Evolutionary conservation across 2,797 vertebrate species (phyloP), one percentile per base, ranked within the genome.

Genomic region (Pipistrellus kuhlii): DNA sequence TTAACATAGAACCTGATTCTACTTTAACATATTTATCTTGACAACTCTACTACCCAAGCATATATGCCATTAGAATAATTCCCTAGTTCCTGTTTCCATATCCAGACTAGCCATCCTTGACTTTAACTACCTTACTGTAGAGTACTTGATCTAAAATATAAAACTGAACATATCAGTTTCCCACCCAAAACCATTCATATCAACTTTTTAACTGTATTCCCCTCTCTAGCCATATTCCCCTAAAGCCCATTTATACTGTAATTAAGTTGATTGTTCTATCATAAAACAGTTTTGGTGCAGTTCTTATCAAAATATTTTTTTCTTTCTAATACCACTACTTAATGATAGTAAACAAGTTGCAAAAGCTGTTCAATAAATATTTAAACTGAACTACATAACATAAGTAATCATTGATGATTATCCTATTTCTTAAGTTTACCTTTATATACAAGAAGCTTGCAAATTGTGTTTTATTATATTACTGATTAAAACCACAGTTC

Each of bases 221-320:
- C 11, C 3, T 27, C 25, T 44, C 32, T 66, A 75, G 44, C 69
- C 23, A 46, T 30, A 77, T 12, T 35, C n/a, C 72, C 30, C 30
- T 77, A 44, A 77, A 35, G 13, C 8, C 71, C 30, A 85, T 69
- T 91, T 77, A 46, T 44, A 84, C 14, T 84, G 30, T 35, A 44
- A 57, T 57, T 57, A 57, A 66, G 9, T 9, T 85, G 80, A 46
- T 55, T 76, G 46, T 46, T 68, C 32, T 68, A 55, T 77, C 73
- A 66, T 46, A 72, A 71, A 66, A 66, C 30, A 53, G 57, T 41
- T 27, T 57, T 48, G 68, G n/a, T 82, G 30, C 41, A 93, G 15
- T 76, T 93, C 21, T 76, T 88, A 21, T 83, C 59, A n/a, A 72
- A 72, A 55, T 81, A 32, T 55, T 59, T 83, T 77, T 77, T 57